Base-by-base conservation (phyloP, 1,140 invertebrate genomes). In the Lerema accius region DNA sequence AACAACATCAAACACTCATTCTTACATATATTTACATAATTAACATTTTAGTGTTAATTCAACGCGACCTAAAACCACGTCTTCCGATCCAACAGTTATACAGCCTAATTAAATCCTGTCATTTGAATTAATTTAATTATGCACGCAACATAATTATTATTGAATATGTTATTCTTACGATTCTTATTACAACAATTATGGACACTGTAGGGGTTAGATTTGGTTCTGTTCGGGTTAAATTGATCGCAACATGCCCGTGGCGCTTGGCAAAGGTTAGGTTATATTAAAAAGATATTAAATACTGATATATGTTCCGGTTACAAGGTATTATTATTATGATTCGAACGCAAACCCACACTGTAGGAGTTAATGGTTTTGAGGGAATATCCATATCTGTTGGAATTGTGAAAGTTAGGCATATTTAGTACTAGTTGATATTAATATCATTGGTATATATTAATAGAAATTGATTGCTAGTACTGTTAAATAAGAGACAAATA, bases 11-110 rank as follows among this genome's bases (percentile, higher is more conserved):
- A 53, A 42, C 11, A 17, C 50, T 42, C 37, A 9, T 42, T 42
- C 37, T 10, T 42, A 19, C 10, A 13, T 17, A 37, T 10, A 58
- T 64, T 50, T 43, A 26, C 46, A 64, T 53, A 68, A 63, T 51
- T 50, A 48, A 62, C 50, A 53, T 53, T 63, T 51, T 51, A 62
- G n/a, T 45, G 62, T 60, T 63, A 63, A 53, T 65, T 71, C 56
- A 71, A 68, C 53, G 62, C 60, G 56, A 46, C 53, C 53, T 32
- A 51, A 37, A 58, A 23, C 11, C 62, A 65, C 40, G 40, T 53
- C 58, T 53, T 48, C 49, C 59, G 35, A 62, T 58, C 14, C 45
- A 56, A 72, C 69, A 66, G 66, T 72, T 72, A 72, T 61, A 69
- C 53, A 61, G 67, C 46, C 53, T 58, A 58, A 62, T 65, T 61